Conservation (phyloP, 2,113 vertebrate genomes). For the Anseranas semipalmata region DNA sequence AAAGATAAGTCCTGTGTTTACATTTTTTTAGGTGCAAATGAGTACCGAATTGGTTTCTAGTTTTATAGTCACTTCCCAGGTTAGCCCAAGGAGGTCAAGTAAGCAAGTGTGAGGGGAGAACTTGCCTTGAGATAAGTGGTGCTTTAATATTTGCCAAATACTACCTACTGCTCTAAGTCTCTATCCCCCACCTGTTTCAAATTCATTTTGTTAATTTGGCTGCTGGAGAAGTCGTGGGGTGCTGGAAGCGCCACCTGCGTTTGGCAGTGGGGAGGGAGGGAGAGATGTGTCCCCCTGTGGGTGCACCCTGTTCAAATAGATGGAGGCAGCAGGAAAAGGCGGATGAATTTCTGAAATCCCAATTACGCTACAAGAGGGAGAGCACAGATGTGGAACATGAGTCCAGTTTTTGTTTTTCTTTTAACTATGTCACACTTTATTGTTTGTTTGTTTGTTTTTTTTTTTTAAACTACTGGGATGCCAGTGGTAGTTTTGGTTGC, state of each 20-base stretch:
- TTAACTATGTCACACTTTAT: not conserved
- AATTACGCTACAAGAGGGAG: not conserved
- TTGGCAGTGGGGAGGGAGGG: accelerated
- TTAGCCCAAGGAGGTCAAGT: not conserved
- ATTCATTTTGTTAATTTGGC: not conserved
- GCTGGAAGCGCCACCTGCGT: not conserved
- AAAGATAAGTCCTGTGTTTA: not conserved
- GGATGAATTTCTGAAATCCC: not conserved
- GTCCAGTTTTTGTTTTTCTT: not conserved
- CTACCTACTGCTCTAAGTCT: not conserved
- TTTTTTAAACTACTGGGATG: not conserved
- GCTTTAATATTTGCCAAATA: not conserved
- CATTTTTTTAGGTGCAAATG: not conserved
- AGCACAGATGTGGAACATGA: not conserved
- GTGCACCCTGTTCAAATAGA: not conserved
- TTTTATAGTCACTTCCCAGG: not conserved
- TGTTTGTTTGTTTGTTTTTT: no score
- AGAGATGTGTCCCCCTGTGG: not conserved
- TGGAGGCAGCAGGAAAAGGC: accelerated
- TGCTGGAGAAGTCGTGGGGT: not conserved
- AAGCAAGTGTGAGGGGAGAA: not conserved
- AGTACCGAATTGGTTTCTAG: not conserved
- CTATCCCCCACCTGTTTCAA: not conserved
- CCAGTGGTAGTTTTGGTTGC: not conserved
- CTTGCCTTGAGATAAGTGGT: not conserved